These are phyloP conservation scores for Chaenocephalus aceratus DNA, from an alignment of 2,113 vertebrate species.

Conservation along the genomic window DNA sequence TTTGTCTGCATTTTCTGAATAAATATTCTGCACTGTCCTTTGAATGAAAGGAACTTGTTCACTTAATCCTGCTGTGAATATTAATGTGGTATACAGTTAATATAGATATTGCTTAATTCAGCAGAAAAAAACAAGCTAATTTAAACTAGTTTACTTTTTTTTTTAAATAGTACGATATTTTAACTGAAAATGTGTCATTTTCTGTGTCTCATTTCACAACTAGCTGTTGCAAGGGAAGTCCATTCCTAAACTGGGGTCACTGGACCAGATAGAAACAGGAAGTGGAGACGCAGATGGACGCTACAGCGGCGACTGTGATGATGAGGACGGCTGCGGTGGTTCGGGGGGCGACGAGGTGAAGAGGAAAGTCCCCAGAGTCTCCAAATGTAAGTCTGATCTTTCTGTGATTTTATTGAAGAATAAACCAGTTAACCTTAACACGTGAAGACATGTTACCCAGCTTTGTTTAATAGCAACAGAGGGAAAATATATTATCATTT, in stretches of 20 bases:
- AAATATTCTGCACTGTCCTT: constrained; percentile 7
- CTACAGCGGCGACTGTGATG: constrained; percentile 91
- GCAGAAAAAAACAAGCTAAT: not conserved
- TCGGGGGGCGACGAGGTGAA: constrained; percentile 86
- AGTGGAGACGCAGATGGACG: constrained; percentile 83
- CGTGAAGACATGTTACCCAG: not conserved
- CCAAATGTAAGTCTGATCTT: constrained; percentile 86
- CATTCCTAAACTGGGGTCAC: constrained; percentile 83
- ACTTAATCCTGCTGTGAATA: constrained; percentile 25
- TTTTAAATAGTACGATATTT: not conserved
- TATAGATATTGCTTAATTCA: not conserved
- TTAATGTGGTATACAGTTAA: constrained; percentile 21
- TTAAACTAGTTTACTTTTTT: not conserved
- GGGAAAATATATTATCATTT: not conserved
- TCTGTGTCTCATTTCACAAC: constrained; percentile 12
- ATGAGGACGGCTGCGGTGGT: constrained; percentile 89
- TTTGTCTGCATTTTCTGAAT: constrained; percentile 24
- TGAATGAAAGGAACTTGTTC: constrained; percentile 18
- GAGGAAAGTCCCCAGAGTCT: constrained; percentile 73
- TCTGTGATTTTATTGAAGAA: not conserved
- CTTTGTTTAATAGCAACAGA: not conserved
- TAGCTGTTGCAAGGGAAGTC: constrained; percentile 88
- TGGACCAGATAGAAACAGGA: constrained; percentile 85
- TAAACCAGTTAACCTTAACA: not conserved
- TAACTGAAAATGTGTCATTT: not conserved